Percentiles rank a stretch among this genome's conserved stretches.
Conservation (phyloP, 2,797 vertebrate species). For the Sparidentex hasta region DNA sequence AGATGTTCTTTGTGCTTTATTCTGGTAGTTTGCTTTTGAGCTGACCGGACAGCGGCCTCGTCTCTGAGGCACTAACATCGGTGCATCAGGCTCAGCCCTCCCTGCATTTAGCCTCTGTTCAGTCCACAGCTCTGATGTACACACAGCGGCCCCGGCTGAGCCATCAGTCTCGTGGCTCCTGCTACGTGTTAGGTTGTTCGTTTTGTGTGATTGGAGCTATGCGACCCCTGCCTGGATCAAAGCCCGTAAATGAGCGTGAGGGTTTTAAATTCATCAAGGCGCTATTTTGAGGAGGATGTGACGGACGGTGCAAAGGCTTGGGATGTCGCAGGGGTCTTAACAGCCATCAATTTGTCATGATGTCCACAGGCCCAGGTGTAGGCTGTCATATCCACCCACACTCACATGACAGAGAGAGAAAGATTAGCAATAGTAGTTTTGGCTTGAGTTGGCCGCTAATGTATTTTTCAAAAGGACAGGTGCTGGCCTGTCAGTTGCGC, state of each 20-base stretch:
- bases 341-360: conserved; percentile 71
- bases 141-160: conserved; percentile 23
- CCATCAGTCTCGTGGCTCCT: conserved; percentile 43
- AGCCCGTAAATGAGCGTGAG: conserved; percentile 61
- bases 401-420: conserved; percentile 10
- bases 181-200: conserved; percentile 63
- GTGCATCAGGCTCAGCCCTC: conserved; percentile 2
- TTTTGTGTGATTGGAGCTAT: conserved; percentile 69
- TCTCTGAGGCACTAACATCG: conserved; percentile 27
- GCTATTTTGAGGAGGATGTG: conserved; percentile 71
- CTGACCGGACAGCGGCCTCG: background rate
- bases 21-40: conserved; percentile 8
- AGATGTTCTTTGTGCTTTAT: conserved; percentile 7
- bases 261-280: conserved; percentile 42
- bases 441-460: conserved; percentile 51
- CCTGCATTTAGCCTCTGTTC: conserved; percentile 27
- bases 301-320: conserved; percentile 35
- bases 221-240: conserved; percentile 55
- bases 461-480: conserved; percentile 64
- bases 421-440: conserved; percentile 49
- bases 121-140: background rate
- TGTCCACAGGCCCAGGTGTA: conserved; percentile 53
- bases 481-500: conserved; percentile 46
- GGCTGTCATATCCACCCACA: conserved; percentile 51
- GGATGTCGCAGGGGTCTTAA: conserved; percentile 64